These are phyloP conservation scores for Rhabditoides inermis DNA, from an alignment of 2,888 invertebrate genomes.

Conservation along the genomic window DNA sequence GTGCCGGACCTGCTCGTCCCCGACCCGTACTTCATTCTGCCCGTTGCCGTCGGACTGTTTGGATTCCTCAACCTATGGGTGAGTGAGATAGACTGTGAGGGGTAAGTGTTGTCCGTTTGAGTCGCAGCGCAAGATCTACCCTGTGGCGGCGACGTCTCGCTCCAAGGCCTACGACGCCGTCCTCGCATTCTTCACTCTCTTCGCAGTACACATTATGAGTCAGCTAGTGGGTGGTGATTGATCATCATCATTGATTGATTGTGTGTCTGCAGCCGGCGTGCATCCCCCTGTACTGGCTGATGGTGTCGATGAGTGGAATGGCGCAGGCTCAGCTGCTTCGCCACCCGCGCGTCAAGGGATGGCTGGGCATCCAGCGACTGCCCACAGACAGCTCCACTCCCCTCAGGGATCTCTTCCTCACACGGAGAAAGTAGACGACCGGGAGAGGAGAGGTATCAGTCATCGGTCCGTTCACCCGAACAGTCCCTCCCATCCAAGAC, in stretches of 20 bases:
- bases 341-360: constrained; percentile 35
- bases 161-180: constrained; percentile 36
- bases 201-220: constrained; percentile 42
- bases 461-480: too few species aligned
- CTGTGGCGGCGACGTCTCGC: constrained; percentile 28
- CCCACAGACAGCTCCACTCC: constrained; percentile 45
- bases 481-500: too few species aligned
- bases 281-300: constrained; percentile 45
- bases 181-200: constrained; percentile 37
- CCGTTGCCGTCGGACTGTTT: constrained; percentile 37
- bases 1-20: constrained; percentile 36
- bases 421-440: too few species aligned
- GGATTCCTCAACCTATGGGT: constrained; percentile 47
- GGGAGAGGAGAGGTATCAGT: too few species aligned
- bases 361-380: constrained; percentile 38
- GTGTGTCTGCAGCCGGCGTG: constrained; percentile 14
- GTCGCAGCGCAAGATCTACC: constrained; percentile 46
- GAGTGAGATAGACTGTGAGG: constrained; percentile 3
- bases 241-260: not conserved
- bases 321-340: constrained; percentile 37
- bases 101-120: constrained; percentile 9
- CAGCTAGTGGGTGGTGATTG: too few species aligned
- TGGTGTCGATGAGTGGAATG: constrained; percentile 38
- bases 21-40: constrained; percentile 45
- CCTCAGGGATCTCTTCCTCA: constrained; percentile 38